Conservation (phyloP, 2,888 invertebrate species). For the Synanthedon myopaeformis region DNA sequence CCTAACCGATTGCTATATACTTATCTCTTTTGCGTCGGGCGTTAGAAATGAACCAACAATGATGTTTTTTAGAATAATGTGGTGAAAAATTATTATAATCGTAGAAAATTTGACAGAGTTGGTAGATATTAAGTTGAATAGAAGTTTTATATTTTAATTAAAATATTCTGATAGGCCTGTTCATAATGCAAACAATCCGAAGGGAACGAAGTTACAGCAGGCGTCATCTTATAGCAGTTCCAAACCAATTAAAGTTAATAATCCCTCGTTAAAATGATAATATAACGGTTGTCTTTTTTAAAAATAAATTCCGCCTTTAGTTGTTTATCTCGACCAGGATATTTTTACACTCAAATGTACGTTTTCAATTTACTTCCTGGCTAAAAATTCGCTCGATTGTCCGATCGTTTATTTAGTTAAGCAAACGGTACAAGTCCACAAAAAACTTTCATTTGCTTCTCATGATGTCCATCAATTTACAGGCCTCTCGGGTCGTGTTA, state of each 20-base stretch:
- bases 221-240: slow-evolving; percentile 33
- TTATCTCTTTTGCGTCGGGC: no score
- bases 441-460: no score
- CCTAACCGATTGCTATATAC: no score
- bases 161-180: slow-evolving; percentile 21
- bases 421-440: no score
- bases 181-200: slow-evolving; percentile 18
- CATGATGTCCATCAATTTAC: no score
- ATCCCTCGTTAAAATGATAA: slow-evolving; percentile 33
- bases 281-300: slow-evolving; percentile 36
- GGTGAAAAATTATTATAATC: neutral
- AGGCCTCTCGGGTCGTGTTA: no score
- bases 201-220: slow-evolving; percentile 31
- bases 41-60: neutral
- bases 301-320: slow-evolving; percentile 31
- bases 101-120: neutral
- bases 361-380: neutral
- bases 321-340: slow-evolving; percentile 24
- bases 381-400: no score
- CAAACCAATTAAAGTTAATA: slow-evolving; percentile 63
- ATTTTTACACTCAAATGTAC: slow-evolving; percentile 9
- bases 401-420: no score
- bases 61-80: neutral
- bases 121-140: neutral
- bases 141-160: slow-evolving; percentile 17